phyloP scores from a whole-genome alignment of 2,797 vertebrate species.

The Sebastes melanostomus region DNA sequence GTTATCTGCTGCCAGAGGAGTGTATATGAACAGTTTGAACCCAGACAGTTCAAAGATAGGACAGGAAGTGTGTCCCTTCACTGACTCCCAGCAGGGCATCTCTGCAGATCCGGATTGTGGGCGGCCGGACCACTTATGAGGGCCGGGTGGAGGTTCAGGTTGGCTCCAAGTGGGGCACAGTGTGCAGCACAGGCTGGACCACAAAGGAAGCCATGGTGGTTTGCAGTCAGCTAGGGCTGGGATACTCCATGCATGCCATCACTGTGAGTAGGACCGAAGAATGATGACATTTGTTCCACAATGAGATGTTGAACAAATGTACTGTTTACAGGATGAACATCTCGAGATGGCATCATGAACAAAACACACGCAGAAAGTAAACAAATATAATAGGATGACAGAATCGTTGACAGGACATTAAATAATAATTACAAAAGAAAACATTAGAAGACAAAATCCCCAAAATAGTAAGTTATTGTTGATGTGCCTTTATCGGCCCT shows the following conservation, averaged over 20 bases:
- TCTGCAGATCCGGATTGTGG: slow-evolving; percentile 88
- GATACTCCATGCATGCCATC: slow-evolving; percentile 91
- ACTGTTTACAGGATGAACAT: not conserved
- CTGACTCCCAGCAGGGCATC: slow-evolving; percentile 83
- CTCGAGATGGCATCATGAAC: not conserved
- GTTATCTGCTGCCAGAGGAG: not conserved
- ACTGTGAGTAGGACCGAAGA: slow-evolving; percentile 83
- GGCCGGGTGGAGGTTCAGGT: slow-evolving; percentile 91
- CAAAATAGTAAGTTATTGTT: not conserved
- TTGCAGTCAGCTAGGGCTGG: slow-evolving; percentile 91
- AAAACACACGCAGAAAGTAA: not conserved
- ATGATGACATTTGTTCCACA: not conserved
- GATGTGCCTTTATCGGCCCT: not conserved
- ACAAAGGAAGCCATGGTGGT: slow-evolving; percentile 92
- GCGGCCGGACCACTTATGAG: slow-evolving; percentile 86
- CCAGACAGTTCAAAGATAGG: slow-evolving; percentile 52
- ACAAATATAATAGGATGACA: not conserved
- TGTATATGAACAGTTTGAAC: not conserved
- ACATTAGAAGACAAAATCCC: too few relatives aligned
- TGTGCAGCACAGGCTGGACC: slow-evolving; percentile 92
- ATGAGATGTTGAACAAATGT: not conserved
- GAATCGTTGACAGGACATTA: not conserved
- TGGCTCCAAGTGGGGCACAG: slow-evolving; percentile 88
- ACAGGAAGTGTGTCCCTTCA: slow-evolving; percentile 61
- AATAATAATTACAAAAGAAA: too few relatives aligned